phyloP scores from a whole-genome alignment of 1,140 invertebrate genomes.

The Octopus sinensis region DNA sequence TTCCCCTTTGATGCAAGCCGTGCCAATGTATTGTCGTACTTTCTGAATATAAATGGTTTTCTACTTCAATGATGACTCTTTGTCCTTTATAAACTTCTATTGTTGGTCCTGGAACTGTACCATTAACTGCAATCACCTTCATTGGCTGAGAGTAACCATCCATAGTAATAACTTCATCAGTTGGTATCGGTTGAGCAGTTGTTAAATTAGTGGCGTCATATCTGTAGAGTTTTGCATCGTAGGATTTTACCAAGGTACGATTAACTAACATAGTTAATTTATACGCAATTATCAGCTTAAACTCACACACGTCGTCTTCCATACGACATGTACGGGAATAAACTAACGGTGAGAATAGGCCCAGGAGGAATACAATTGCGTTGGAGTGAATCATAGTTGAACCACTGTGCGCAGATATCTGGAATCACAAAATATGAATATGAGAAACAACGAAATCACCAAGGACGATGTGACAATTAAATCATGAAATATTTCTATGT shows the following conservation, averaged over 20 bases:
- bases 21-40: constrained; percentile 59
- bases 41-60: constrained; percentile 22
- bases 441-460: too few relatives aligned
- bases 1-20: constrained; percentile 36
- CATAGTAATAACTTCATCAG: not conserved
- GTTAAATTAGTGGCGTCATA: not conserved
- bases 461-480: too few relatives aligned
- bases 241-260: not conserved
- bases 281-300: too few relatives aligned
- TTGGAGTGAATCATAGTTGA: too few relatives aligned
- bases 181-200: not conserved
- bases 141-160: not conserved
- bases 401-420: too few relatives aligned
- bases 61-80: constrained; percentile 8
- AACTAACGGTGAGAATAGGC: too few relatives aligned
- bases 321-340: too few relatives aligned
- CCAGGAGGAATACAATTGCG: too few relatives aligned
- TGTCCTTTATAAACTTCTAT: constrained; percentile 16
- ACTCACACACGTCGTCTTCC: too few relatives aligned
- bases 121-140: constrained; percentile 9
- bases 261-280: too few relatives aligned
- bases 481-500: too few relatives aligned
- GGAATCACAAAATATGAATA: too few relatives aligned
- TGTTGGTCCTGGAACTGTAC: constrained; percentile 10
- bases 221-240: not conserved